These are phyloP conservation scores for Acanthosepion esculentum DNA, from an alignment of 2,888 invertebrate genomes.

Conservation along the genomic window DNA sequence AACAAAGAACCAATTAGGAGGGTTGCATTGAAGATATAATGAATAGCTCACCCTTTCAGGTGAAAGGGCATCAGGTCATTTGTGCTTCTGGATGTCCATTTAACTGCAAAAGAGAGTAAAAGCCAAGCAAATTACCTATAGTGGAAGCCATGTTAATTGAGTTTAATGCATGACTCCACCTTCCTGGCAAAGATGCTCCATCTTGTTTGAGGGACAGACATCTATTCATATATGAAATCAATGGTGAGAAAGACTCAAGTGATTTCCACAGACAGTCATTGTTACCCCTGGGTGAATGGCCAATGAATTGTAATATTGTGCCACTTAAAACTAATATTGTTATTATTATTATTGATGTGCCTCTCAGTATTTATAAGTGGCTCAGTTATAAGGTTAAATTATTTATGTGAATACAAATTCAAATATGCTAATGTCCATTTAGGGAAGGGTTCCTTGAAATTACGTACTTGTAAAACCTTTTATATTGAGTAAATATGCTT, in stretches of 20 bases:
- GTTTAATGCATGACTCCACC: constrained; percentile 1
- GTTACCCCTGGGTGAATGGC: neutral
- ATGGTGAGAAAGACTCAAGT: neutral
- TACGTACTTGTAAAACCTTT: no score
- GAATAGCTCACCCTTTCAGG: neutral
- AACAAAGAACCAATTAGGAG: constrained; percentile 21
- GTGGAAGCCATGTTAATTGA: constrained; percentile 33
- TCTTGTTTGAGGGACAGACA: constrained; percentile 8
- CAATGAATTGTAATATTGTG: constrained; percentile 10
- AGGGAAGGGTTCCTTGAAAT: no score
- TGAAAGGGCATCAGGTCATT: neutral
- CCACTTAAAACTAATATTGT: neutral
- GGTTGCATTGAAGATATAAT: neutral
- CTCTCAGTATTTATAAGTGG: no score
- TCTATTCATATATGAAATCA: constrained; percentile 12
- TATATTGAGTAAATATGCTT: no score
- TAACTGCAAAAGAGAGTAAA: neutral
- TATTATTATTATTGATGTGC: no score
- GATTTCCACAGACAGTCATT: neutral
- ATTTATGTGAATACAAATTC: no score
- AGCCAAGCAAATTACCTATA: neutral
- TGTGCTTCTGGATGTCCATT: neutral
- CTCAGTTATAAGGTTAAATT: no score
- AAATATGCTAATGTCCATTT: no score
- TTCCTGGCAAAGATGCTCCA: constrained; percentile 5